These are phyloP conservation scores for Beris chalybata DNA, from an alignment of 2,888 invertebrate genomes.

Conservation along the genomic window DNA sequence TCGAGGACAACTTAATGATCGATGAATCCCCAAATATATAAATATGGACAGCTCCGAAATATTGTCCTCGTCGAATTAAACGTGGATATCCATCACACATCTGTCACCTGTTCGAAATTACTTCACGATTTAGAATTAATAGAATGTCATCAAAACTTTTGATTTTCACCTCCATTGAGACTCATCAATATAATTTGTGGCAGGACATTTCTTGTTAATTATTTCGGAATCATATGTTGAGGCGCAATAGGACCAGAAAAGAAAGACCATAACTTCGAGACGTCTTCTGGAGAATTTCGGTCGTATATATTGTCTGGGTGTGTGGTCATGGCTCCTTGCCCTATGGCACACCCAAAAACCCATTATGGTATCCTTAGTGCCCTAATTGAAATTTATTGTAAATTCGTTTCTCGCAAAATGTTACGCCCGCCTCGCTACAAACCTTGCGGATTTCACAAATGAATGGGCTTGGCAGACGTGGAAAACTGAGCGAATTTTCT, in stretches of 20 bases:
- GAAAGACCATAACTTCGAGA: no score
- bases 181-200: conserved; percentile 2
- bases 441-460: conserved; percentile 16
- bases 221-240: no score
- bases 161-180: background rate
- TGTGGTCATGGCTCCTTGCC: conserved; percentile 3
- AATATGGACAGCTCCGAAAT: background rate
- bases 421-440: background rate
- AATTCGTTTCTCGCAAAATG: conserved; percentile 25
- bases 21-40: background rate
- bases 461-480: conserved; percentile 3
- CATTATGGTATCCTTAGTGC: conserved; percentile 21
- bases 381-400: conserved; percentile 37
- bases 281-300: no score
- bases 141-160: conserved; percentile 27
- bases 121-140: conserved; percentile 10
- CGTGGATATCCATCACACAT: background rate
- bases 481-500: no score
- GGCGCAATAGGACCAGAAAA: no score
- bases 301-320: no score
- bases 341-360: background rate
- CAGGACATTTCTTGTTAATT: background rate
- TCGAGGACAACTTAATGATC: conserved; percentile 14
- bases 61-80: background rate
- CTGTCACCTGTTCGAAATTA: conserved; percentile 7